Percentiles rank a stretch among this genome's conserved stretches.
These are phyloP conservation scores for Drosophila bifasciata DNA, from an alignment of 1,140 invertebrate genomes.

Conservation along the genomic window DNA sequence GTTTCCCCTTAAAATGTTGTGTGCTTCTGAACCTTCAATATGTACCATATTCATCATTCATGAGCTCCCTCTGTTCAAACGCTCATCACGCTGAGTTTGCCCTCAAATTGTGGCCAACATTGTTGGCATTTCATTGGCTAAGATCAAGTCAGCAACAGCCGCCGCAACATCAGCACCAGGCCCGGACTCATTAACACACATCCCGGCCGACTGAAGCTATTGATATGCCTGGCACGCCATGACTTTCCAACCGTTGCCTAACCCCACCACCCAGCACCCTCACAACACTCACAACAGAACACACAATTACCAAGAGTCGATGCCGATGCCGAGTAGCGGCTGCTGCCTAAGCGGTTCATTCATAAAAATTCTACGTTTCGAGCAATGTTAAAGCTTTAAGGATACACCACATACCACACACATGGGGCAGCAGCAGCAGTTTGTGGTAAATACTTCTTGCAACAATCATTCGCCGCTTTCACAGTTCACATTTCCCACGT, in stretches of 20 bases:
- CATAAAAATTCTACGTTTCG: constrained; percentile 64
- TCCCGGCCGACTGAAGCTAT: constrained; percentile 36
- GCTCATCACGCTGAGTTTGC: not conserved
- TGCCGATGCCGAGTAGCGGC: too few species aligned
- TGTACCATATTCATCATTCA: not conserved
- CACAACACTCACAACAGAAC: constrained; percentile 33
- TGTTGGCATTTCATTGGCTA: constrained; percentile 45
- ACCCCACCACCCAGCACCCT: not conserved
- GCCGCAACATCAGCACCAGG: too few species aligned
- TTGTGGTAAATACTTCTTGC: constrained; percentile 30
- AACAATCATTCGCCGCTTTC: not conserved
- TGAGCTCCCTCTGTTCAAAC: not conserved
- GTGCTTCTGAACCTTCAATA: not conserved
- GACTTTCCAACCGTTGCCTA: constrained; percentile 31
- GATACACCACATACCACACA: constrained; percentile 13
- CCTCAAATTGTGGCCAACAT: constrained; percentile 12
- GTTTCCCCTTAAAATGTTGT: too few species aligned
- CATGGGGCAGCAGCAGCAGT: constrained; percentile 20
- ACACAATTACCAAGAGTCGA: constrained; percentile 23
- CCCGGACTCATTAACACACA: constrained; percentile 57
- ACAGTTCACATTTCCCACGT: constrained; percentile 40
- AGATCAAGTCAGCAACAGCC: too few species aligned
- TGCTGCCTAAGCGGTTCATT: constrained; percentile 53
- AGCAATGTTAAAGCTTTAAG: constrained; percentile 55
- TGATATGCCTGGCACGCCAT: constrained; percentile 64